These are phyloP conservation scores for Sparus aurata DNA, from an alignment of 2,797 vertebrate species.

Conservation along the genomic window DNA sequence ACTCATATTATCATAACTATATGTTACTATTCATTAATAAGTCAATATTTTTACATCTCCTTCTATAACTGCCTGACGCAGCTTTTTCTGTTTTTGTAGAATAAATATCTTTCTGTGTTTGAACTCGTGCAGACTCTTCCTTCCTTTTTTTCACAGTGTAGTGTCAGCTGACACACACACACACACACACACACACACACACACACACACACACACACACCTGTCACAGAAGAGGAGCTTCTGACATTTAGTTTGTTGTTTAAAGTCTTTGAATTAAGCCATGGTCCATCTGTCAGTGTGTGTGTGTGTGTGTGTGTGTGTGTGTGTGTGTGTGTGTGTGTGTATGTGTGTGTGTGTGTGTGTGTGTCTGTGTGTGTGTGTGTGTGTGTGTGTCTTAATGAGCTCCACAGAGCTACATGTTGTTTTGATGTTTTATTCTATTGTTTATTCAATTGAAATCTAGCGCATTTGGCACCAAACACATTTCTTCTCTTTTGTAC, in stretches of 20 bases:
- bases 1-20: too few species aligned
- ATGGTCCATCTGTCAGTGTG: conserved; percentile 28
- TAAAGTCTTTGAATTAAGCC: conserved; percentile 33
- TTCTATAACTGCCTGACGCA: too few species aligned
- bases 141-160: too few species aligned
- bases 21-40: too few species aligned
- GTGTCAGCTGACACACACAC: not conserved
- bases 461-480: conserved; percentile 51
- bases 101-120: too few species aligned
- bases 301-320: conserved; percentile 4
- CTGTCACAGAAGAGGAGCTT: conserved; percentile 16
- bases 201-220: not conserved
- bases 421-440: conserved; percentile 67
- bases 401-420: conserved; percentile 41
- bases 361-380: conserved; percentile 15
- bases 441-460: conserved; percentile 51
- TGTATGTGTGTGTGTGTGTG: conserved; percentile 9
- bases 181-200: not conserved
- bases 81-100: too few species aligned
- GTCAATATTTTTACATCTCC: too few species aligned
- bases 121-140: too few species aligned
- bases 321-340: not conserved
- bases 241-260: conserved; percentile 28
- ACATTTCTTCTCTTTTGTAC: conserved; percentile 16
- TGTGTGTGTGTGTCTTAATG: conserved; percentile 39